These are phyloP conservation scores for Stenotaenia linearis DNA, from an alignment of 2,888 invertebrate species.

Conservation along the genomic window DNA sequence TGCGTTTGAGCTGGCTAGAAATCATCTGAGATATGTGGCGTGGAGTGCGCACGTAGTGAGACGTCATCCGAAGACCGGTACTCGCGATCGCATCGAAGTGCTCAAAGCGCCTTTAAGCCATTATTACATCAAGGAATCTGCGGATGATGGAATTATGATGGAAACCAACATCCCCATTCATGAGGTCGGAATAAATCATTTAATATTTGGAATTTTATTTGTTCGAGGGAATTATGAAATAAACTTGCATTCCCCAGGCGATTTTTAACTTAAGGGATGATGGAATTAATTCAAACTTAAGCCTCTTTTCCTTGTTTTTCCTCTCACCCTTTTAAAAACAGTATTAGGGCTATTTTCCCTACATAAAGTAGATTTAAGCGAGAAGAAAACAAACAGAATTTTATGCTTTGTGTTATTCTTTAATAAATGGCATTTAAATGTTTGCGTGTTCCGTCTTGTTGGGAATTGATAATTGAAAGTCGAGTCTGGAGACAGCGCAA, in stretches of 20 bases:
- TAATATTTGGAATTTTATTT: not conserved
- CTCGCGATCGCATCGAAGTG: slow-evolving; percentile 60
- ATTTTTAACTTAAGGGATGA: too few species aligned
- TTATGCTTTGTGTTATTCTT: too few species aligned
- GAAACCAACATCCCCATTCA: slow-evolving; percentile 68
- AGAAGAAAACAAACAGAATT: too few species aligned
- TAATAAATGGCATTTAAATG: too few species aligned
- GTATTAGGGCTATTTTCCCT: too few species aligned
- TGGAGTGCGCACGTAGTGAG: slow-evolving; percentile 65
- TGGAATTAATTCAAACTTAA: not conserved
- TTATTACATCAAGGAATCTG: slow-evolving; percentile 72
- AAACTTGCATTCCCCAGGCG: too few species aligned
- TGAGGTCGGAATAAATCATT: slow-evolving; percentile 52
- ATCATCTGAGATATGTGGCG: slow-evolving; percentile 64
- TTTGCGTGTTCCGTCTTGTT: too few species aligned
- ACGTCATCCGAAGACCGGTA: slow-evolving; percentile 54
- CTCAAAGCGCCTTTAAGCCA: slow-evolving; percentile 69
- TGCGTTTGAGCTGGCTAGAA: slow-evolving; percentile 69
- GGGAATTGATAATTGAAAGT: too few species aligned
- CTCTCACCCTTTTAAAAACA: too few species aligned
- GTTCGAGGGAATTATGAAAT: not conserved
- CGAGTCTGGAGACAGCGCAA: too few species aligned
- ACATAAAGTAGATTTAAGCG: too few species aligned
- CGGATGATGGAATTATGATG: slow-evolving; percentile 74
- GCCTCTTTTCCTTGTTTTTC: not conserved